A percentile compares a stretch with the other conserved stretches of the same genome.
Conservation (phyloP, 2,797 vertebrate genomes). For the Dryobates pubescens region DNA sequence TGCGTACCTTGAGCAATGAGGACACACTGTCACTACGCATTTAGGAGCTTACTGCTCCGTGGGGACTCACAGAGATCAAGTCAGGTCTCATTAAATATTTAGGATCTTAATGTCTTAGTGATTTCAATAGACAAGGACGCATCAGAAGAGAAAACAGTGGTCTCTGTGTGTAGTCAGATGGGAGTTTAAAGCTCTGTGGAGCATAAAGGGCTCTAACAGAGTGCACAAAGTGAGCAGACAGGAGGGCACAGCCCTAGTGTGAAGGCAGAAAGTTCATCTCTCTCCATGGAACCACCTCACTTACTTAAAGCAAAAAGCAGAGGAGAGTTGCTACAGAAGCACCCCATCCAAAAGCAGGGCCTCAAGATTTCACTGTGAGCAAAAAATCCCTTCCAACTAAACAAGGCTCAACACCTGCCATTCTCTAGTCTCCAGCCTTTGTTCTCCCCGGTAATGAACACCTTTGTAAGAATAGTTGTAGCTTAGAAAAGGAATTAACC, state of each 20-base stretch:
- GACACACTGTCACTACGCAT: fast-evolving
- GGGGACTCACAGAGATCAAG: not conserved
- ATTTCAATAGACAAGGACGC: not conserved
- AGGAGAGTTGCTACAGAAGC: not conserved
- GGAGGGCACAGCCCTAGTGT: not conserved
- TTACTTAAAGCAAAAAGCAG: not conserved
- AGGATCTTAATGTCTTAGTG: not conserved
- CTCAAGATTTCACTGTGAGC: fast-evolving
- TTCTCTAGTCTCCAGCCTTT: conserved; percentile 18
- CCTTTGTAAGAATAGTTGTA: conserved; percentile 35
- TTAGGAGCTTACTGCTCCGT: not conserved
- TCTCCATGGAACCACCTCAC: not conserved
- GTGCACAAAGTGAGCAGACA: not conserved
- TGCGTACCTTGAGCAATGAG: fast-evolving
- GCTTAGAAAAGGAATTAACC: conserved; percentile 51
- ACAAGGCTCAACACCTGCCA: not conserved
- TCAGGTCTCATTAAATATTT: not conserved
- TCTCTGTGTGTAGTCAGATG: not conserved
- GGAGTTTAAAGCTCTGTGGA: not conserved
- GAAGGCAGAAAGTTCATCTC: not conserved
- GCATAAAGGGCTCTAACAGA: not conserved
- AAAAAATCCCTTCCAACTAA: not conserved
- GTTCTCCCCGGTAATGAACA: conserved; percentile 2
- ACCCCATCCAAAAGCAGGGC: not conserved
- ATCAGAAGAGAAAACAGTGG: not conserved